Conservation (phyloP, 2,797 vertebrate genomes). For the Notolabrus celidotus region DNA sequence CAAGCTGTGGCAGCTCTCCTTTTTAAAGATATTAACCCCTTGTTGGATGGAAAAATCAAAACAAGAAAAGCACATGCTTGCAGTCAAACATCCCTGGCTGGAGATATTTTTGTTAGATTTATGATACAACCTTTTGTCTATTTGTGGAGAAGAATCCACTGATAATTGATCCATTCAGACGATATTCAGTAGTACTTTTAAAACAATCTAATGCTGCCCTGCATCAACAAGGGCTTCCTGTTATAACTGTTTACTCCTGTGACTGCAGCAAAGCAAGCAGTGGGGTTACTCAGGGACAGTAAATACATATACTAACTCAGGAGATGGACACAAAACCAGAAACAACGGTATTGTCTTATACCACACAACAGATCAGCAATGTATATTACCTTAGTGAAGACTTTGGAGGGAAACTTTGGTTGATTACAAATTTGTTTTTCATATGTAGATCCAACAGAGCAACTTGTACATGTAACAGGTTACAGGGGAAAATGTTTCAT, state of each 20-base stretch:
- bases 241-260: conserved; percentile 27
- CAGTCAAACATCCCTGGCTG: conserved; percentile 24
- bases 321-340: conserved; percentile 30
- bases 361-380: not conserved
- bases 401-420: conserved; percentile 6
- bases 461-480: too few relatives aligned
- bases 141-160: conserved; percentile 37
- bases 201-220: conserved; percentile 17
- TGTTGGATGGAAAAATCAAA: conserved; percentile 19
- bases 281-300: not conserved
- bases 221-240: conserved; percentile 20
- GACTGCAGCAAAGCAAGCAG: conserved; percentile 29
- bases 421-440: too few relatives aligned
- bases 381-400: not conserved
- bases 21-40: conserved; percentile 34
- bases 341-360: not conserved
- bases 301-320: not conserved
- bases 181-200: conserved; percentile 18
- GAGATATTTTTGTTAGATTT: conserved; percentile 13
- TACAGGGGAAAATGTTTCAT: too few relatives aligned
- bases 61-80: conserved; percentile 26
- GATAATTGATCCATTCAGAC: conserved; percentile 54
- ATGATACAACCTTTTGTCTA: conserved; percentile 40
- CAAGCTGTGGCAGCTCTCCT: conserved; percentile 28
- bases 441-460: too few relatives aligned